Evolutionary conservation across 2,113 vertebrate genomes (phyloP).

Genomic region (Pachycephala philippinensis): DNA sequence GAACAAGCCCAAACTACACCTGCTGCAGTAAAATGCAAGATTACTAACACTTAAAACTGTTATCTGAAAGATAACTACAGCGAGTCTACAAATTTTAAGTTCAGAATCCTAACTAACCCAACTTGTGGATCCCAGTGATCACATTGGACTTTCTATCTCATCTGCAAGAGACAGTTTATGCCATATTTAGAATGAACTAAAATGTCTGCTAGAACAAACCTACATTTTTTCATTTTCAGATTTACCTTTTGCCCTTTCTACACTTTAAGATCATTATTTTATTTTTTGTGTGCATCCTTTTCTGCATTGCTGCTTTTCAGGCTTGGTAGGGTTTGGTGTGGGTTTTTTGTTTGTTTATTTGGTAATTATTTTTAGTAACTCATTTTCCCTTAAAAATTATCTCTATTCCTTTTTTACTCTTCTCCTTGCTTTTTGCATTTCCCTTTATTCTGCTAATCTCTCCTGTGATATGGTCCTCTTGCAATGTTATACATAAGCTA

Average conservation of each 20-base stretch:
- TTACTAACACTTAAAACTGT: background rate
- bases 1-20: background rate
- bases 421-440: background rate
- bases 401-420: background rate
- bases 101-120: background rate
- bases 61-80: background rate
- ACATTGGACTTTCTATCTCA: background rate
- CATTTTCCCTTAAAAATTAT: background rate
- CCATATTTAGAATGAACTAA: background rate
- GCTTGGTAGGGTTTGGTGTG: background rate
- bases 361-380: background rate
- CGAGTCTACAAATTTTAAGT: background rate
- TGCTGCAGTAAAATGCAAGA: background rate
- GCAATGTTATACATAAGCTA: background rate
- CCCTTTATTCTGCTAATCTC: background rate
- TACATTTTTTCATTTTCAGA: background rate
- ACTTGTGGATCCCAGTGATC: background rate
- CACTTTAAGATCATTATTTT: background rate
- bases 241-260: background rate
- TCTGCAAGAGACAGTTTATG: background rate
- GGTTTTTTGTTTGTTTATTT: background rate
- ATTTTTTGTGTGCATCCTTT: background rate
- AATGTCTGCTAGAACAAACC: background rate
- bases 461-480: background rate
- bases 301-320: background rate